Base-by-base conservation (phyloP, 2,888 invertebrate genomes). In the Drosophila pegasa region DNA sequence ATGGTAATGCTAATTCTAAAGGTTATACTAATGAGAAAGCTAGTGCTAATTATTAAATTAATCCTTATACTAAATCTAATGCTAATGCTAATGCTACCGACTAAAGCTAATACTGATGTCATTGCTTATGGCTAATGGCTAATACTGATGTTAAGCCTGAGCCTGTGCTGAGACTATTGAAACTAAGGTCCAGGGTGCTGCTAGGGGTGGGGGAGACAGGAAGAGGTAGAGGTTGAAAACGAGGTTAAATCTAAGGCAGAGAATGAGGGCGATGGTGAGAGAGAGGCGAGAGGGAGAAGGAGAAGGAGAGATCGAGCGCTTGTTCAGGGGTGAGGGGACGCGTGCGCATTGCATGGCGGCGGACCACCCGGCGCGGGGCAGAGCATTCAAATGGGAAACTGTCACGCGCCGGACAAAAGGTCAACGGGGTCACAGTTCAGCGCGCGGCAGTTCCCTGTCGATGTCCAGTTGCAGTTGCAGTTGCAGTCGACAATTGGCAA, bases 401-500 rank as follows among this genome's bases (percentile, higher is more conserved):
- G 80, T 65, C 77, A 80, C 80, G 76, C 76, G 76, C 63, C 76
- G 57, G 59, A 48, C 35, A 67, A 77, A 79, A 79, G 76, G 76
- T 76, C 79, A 76, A 66, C 73, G 29, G 37, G 16, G 56, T n/a
- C 48, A 37, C 27, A 51, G 58, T 20, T 37, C 52, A 52, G 2
- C 37, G 52, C 22, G 31, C 12, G 10, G 31, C 16, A 33, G 47
- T 25, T 27, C 47, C 56, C 27, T 22, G 37, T 18, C 56, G 18
- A 31, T 54, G 40, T 41, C 54, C 45, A 56, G 54, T 52, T 52
- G 9, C 27, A 37, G 6, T 54, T 40, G 41, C 52, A 38, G 41
- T 54, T 55, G 4, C 33, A 41, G 7, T 56, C 18, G 48, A n/a
- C 37, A 57, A 57, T 38, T 57, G 45, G 52, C 54, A 61, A 45